Percentiles rank a stretch among this genome's conserved stretches.
phyloP scores from a whole-genome alignment of 2,888 invertebrate genomes.

The Melanchra persicariae region DNA sequence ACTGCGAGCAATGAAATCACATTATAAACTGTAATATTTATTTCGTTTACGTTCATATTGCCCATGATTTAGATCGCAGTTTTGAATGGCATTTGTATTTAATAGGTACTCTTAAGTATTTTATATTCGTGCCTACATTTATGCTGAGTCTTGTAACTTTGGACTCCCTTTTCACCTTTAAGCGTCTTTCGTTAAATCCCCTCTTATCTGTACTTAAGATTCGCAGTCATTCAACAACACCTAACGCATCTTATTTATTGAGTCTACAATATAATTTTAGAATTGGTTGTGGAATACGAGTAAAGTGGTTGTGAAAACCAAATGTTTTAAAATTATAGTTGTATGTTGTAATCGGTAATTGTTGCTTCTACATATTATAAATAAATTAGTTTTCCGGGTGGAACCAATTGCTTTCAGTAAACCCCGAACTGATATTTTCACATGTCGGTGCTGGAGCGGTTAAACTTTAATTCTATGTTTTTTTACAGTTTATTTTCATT shows the following conservation, averaged over 20 bases:
- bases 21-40: conserved; percentile 14
- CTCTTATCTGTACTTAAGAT: conserved; percentile 33
- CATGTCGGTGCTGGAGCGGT: too few relatives aligned
- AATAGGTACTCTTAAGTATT: conserved; percentile 22
- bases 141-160: conserved; percentile 42
- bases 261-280: neutral
- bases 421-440: too few relatives aligned
- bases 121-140: conserved; percentile 22
- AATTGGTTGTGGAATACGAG: neutral
- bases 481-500: too few relatives aligned
- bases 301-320: too few relatives aligned
- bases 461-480: too few relatives aligned
- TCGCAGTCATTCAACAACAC: conserved; percentile 23
- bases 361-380: too few relatives aligned
- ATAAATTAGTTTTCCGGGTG: too few relatives aligned
- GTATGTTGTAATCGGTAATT: too few relatives aligned
- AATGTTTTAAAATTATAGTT: too few relatives aligned
- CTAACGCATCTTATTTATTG: neutral
- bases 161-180: conserved; percentile 47
- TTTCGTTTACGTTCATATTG: conserved; percentile 11
- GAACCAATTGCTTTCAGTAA: too few relatives aligned
- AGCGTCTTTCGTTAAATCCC: conserved; percentile 34
- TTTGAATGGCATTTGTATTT: conserved; percentile 21
- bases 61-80: conserved; percentile 20
- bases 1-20: conserved; percentile 21